Evolutionary conservation across 2,113 vertebrate genomes (phyloP).

Genomic region (Aptenodytes forsteri): DNA sequence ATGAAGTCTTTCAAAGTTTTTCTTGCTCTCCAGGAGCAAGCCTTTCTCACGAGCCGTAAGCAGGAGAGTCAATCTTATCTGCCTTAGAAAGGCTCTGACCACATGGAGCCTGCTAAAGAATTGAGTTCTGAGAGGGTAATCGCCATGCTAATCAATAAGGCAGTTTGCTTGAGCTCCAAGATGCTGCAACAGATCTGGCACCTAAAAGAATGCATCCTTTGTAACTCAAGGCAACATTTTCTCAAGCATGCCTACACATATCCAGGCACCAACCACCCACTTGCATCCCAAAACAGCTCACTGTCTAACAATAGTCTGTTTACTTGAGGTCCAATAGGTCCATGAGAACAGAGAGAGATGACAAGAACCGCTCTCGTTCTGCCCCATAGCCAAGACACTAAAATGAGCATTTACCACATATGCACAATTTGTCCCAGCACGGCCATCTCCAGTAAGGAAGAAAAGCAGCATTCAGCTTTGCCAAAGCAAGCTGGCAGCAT

Average conservation of each 20-base stretch:
- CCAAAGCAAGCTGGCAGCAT: neutral
- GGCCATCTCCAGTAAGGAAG: neutral
- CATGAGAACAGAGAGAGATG: neutral
- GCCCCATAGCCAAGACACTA: neutral
- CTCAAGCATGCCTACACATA: neutral
- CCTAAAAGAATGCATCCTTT: constrained; percentile 17
- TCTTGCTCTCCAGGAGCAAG: neutral
- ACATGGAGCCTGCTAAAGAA: neutral
- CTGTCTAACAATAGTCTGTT: neutral
- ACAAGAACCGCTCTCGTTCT: neutral
- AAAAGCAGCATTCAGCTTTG: neutral
- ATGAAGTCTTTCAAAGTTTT: neutral
- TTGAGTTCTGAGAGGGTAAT: neutral
- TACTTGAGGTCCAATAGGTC: neutral
- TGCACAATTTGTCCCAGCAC: neutral
- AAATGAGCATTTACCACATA: neutral
- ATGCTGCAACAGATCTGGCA: neutral
- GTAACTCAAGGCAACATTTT: constrained; percentile 23
- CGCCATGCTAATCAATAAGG: neutral
- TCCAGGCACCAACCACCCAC: neutral
- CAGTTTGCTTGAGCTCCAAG: neutral
- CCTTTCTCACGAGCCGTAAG: neutral
- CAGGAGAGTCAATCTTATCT: neutral
- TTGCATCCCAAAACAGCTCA: neutral
- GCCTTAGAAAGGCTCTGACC: neutral